phyloP scores from a whole-genome alignment of 1,140 invertebrate species.

The Aphis gossypii region DNA sequence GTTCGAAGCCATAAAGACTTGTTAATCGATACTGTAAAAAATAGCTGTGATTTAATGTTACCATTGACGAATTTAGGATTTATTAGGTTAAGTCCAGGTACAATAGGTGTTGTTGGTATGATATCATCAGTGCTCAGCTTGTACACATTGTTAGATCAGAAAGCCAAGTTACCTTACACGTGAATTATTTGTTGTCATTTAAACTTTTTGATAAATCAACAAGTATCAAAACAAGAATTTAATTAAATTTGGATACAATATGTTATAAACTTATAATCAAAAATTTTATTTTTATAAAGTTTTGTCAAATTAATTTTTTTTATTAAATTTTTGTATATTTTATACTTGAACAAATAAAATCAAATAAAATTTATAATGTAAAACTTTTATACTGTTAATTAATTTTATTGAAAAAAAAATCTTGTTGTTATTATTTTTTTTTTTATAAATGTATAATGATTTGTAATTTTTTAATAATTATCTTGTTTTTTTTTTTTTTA shows the following conservation, averaged over 20 bases:
- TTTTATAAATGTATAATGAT: not conserved
- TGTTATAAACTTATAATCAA: not conserved
- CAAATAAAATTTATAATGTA: not conserved
- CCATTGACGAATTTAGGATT: constrained; percentile 80
- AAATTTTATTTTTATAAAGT: not conserved
- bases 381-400: not conserved
- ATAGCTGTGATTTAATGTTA: constrained; percentile 85
- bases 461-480: not conserved
- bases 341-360: not conserved
- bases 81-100: constrained; percentile 76
- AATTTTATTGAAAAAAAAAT: not conserved
- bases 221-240: not conserved
- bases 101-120: constrained; percentile 78
- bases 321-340: not conserved
- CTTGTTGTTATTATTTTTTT: not conserved
- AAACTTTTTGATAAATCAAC: not conserved
- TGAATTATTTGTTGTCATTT: constrained; percentile 61
- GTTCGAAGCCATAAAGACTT: constrained; percentile 69
- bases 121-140: constrained; percentile 80
- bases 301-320: not conserved
- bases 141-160: constrained; percentile 75
- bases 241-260: not conserved
- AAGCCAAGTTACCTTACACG: constrained; percentile 73
- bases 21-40: constrained; percentile 81
- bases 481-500: too few relatives aligned